phyloP scores from a whole-genome alignment of 2,113 vertebrate genomes.

The Indri indri region DNA sequence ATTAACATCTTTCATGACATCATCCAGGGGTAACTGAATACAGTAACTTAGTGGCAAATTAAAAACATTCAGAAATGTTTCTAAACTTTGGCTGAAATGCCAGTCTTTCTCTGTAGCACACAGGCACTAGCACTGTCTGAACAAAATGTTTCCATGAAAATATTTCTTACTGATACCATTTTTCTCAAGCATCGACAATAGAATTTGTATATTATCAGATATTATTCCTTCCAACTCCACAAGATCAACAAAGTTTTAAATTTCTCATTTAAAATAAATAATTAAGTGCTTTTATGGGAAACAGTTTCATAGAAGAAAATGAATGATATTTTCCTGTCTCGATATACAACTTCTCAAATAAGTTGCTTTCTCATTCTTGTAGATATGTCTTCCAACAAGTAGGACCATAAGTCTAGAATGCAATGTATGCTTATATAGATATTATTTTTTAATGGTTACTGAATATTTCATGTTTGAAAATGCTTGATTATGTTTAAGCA shows the following conservation, averaged over 20 bases:
- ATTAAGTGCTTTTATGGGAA: background rate
- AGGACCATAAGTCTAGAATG: conserved; percentile 5
- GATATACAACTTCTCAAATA: conserved; percentile 33
- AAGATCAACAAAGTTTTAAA: background rate
- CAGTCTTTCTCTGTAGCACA: background rate
- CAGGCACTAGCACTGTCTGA: background rate
- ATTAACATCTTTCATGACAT: background rate
- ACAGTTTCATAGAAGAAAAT: background rate
- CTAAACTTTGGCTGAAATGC: background rate
- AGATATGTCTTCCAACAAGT: background rate
- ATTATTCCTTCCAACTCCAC: background rate
- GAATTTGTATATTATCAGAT: background rate
- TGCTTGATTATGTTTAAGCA: background rate
- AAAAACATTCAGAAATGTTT: background rate
- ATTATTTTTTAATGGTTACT: background rate
- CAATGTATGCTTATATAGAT: background rate
- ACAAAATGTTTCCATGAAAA: background rate
- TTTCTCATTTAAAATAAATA: conserved; percentile 40
- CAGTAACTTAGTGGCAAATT: background rate
- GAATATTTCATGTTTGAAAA: conserved; percentile 48
- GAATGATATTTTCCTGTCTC: background rate
- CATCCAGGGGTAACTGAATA: background rate
- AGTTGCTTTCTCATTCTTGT: conserved; percentile 35
- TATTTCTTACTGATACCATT: background rate
- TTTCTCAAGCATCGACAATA: background rate